Evolutionary conservation across 2,113 vertebrate genomes (phyloP).

Genomic region (Chionodraco myersi): DNA sequence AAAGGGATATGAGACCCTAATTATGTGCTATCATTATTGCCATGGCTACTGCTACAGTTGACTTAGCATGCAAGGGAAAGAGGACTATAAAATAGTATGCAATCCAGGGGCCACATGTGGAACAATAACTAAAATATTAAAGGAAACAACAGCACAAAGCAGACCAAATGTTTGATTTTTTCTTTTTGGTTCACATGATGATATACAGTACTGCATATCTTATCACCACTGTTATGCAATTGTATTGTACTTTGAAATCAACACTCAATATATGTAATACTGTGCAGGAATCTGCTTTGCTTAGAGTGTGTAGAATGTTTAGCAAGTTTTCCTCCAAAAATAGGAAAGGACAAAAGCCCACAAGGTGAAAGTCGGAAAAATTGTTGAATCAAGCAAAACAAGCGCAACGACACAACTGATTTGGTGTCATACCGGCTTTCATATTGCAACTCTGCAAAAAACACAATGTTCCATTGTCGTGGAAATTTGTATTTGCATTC

Average conservation of each 20-base stretch:
- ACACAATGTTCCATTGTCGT: constrained; percentile 68
- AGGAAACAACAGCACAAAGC: neutral
- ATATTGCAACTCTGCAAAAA: constrained; percentile 69
- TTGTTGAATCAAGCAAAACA: constrained; percentile 59
- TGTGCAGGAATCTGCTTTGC: neutral
- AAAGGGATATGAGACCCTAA: constrained; percentile 78
- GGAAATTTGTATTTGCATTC: constrained; percentile 52
- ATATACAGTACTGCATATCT: constrained; percentile 7
- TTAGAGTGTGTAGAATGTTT: neutral
- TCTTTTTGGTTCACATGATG: constrained; percentile 8
- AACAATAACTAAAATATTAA: constrained; percentile 39
- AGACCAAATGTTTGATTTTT: constrained; percentile 6
- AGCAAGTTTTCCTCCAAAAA: constrained; percentile 6
- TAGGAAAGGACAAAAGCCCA: constrained; percentile 10
- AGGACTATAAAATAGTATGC: constrained; percentile 52
- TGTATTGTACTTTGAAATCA: neutral
- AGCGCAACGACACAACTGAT: constrained; percentile 57
- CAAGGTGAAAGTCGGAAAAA: constrained; percentile 58
- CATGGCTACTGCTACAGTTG: constrained; percentile 73
- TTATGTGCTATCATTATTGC: constrained; percentile 80
- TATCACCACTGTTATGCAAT: neutral
- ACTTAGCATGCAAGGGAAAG: constrained; percentile 59
- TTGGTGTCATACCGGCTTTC: constrained; percentile 16
- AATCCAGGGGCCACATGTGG: constrained; percentile 44
- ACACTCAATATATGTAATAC: neutral